Conservation (phyloP, 1,140 invertebrate genomes). For the Drosophila serrata region DNA sequence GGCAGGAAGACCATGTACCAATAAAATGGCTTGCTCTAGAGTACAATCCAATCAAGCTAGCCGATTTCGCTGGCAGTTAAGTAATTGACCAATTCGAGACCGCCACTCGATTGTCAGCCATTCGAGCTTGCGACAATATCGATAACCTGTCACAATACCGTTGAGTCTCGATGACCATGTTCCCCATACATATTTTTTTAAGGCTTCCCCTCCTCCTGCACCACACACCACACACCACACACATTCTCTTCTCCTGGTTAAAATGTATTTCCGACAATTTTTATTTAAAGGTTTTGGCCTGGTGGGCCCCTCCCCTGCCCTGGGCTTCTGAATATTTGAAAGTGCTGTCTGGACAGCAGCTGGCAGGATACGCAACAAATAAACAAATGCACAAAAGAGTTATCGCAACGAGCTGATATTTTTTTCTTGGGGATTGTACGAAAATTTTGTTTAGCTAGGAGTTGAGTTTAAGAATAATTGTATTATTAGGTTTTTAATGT, state of each 20-base stretch:
- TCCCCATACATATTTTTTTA: constrained; percentile 17
- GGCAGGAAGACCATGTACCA: background rate
- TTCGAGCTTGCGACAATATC: constrained; percentile 42
- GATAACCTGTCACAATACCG: constrained; percentile 48
- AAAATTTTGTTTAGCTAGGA: background rate
- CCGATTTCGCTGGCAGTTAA: constrained; percentile 38
- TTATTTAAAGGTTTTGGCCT: constrained; percentile 51
- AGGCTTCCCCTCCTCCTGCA: background rate
- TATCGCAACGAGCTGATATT: background rate
- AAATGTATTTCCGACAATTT: constrained; percentile 59
- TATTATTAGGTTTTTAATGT: background rate
- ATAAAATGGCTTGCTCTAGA: constrained; percentile 4
- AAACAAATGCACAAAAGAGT: constrained; percentile 28
- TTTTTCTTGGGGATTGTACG: background rate
- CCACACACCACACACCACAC: background rate
- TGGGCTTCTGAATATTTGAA: constrained; percentile 20
- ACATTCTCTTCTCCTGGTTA: constrained; percentile 12
- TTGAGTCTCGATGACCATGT: constrained; percentile 29
- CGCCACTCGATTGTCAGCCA: constrained; percentile 36
- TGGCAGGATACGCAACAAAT: constrained; percentile 20
- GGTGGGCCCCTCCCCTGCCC: background rate
- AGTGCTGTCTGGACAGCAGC: constrained; percentile 36
- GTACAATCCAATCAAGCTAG: constrained; percentile 18
- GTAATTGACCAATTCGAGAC: constrained; percentile 36
- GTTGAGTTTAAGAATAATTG: background rate